These are phyloP conservation scores for Climacteris rufus DNA, from an alignment of 2,113 vertebrate genomes.

Conservation along the genomic window DNA sequence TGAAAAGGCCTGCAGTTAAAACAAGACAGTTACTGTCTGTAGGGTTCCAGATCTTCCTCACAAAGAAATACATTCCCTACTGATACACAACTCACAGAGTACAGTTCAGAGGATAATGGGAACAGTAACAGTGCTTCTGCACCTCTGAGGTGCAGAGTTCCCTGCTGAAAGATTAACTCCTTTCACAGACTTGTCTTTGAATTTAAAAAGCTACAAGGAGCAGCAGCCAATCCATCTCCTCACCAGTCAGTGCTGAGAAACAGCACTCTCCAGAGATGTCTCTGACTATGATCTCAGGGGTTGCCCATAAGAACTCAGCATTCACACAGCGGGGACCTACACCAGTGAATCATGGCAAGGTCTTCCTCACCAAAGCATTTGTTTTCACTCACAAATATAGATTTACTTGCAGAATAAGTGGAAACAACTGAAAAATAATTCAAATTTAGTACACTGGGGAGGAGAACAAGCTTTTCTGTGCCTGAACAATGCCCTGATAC, in stretches of 20 bases:
- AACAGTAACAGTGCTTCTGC: neutral
- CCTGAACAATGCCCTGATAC: neutral
- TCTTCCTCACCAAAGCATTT: neutral
- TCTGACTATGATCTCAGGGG: neutral
- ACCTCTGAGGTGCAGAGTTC: neutral
- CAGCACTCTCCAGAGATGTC: neutral
- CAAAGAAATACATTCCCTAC: neutral
- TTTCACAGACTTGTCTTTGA: neutral
- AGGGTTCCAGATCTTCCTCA: neutral
- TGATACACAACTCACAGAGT: neutral
- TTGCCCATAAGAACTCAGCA: neutral
- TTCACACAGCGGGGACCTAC: neutral
- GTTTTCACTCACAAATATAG: neutral
- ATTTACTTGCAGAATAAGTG: neutral
- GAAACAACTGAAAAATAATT: neutral
- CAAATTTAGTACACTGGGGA: neutral
- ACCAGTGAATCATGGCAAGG: neutral
- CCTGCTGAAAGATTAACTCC: neutral
- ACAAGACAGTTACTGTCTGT: neutral
- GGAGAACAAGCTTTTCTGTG: neutral
- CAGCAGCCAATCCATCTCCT: neutral
- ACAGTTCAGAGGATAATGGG: neutral
- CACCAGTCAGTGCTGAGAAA: neutral
- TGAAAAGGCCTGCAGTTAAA: slow-evolving; percentile 88
- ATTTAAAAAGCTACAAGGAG: neutral